phyloP scores from a whole-genome alignment of 2,888 invertebrate genomes.

The Aspidiotus rigidus region DNA sequence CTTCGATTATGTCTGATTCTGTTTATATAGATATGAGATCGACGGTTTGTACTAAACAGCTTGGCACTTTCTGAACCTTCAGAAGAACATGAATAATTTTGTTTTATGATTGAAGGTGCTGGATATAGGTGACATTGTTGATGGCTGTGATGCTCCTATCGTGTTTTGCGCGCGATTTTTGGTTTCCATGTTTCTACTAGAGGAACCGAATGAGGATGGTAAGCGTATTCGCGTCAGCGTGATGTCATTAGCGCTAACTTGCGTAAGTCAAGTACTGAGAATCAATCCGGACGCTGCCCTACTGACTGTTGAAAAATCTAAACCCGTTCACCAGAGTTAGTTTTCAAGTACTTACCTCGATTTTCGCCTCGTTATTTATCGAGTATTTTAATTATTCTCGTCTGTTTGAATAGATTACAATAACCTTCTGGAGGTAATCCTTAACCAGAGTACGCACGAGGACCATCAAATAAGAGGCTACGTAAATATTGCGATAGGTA shows the following conservation, averaged over 20 bases:
- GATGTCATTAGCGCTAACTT: conserved; percentile 74
- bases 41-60: conserved; percentile 4
- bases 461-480: conserved; percentile 77
- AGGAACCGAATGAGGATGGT: conserved; percentile 50
- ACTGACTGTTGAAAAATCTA: conserved; percentile 42
- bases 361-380: background rate
- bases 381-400: background rate
- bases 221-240: conserved; percentile 81
- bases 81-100: background rate
- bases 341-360: background rate
- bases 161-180: conserved; percentile 64
- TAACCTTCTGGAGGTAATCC: conserved; percentile 42
- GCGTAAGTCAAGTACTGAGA: conserved; percentile 63
- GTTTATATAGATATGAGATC: conserved; percentile 3
- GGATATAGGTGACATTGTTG: conserved; percentile 57
- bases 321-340: conserved; percentile 25
- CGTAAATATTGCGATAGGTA: conserved; percentile 57
- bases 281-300: conserved; percentile 65
- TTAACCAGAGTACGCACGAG: conserved; percentile 59
- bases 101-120: conserved; percentile 40
- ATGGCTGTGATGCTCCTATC: conserved; percentile 54
- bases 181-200: conserved; percentile 63
- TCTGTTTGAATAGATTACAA: conserved; percentile 8
- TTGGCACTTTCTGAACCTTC: background rate
- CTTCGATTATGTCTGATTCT: conserved; percentile 14